These are phyloP conservation scores for Limnephilus auricula DNA, from an alignment of 2,888 invertebrate genomes.

Conservation along the genomic window DNA sequence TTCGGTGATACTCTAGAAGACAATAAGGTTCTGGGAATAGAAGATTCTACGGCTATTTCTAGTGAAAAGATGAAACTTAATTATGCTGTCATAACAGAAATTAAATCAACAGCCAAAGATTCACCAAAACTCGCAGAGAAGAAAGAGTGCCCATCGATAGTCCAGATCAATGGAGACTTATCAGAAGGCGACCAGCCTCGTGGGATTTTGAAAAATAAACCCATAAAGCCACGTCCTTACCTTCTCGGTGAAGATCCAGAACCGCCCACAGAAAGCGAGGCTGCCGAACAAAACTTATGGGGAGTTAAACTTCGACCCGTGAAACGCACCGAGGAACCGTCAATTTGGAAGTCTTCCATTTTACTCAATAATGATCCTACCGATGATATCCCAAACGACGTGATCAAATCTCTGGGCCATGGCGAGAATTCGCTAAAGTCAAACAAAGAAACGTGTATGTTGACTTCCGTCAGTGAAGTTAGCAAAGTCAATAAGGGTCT, in stretches of 20 bases:
- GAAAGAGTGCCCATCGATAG: conserved; percentile 57
- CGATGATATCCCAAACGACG: conserved; percentile 52
- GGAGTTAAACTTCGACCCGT: conserved; percentile 75
- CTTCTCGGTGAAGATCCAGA: conserved; percentile 83
- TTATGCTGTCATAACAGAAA: conserved; percentile 67
- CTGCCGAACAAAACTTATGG: conserved; percentile 71
- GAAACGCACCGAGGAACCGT: conserved; percentile 68
- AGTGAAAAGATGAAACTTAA: conserved; percentile 66
- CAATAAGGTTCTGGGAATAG: conserved; percentile 40
- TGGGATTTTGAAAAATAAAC: conserved; percentile 86
- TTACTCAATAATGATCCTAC: conserved; percentile 68
- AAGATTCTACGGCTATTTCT: conserved; percentile 65
- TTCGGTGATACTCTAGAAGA: conserved; percentile 78
- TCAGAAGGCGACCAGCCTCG: conserved; percentile 77
- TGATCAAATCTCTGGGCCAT: background rate
- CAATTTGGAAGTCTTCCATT: conserved; percentile 74
- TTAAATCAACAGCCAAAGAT: conserved; percentile 59
- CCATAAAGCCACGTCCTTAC: conserved; percentile 85
- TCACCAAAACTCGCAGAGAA: conserved; percentile 61
- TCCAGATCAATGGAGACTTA: conserved; percentile 67
- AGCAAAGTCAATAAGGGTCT: conserved; percentile 41
- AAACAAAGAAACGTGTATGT: conserved; percentile 20
- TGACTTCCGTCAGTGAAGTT: conserved; percentile 44
- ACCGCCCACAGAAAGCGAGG: conserved; percentile 69
- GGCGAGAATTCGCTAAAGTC: background rate